Base-by-base conservation (phyloP, 2,888 invertebrate species). In the Brachyopa scutellaris region DNA sequence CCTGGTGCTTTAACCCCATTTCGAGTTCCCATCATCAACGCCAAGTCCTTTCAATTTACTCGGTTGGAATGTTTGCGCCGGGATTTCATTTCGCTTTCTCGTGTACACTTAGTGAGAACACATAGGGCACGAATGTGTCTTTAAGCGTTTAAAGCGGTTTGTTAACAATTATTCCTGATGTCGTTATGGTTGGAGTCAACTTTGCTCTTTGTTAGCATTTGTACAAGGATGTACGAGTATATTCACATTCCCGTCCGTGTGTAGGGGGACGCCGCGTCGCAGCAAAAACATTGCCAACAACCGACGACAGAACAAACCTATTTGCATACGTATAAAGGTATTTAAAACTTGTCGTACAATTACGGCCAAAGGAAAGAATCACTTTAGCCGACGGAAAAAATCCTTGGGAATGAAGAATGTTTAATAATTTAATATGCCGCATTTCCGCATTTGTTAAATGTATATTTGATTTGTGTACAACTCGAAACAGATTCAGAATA, bases 101-200 rank as follows among this genome's bases (percentile, higher is more conserved):
- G 57, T 45, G 42, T 59, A 29, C 19, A 3, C 26, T 5, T 26
- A 21, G 45, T 64, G 33, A 47, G 36, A 69, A 67, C 51, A 33
- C 47, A 64, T 45, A 66, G 45, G 59, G 70, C 69, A 66, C 15
- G 57, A 66, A 70, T 77, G 77, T 82, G 64, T 70, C 76, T 82
- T 82, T 77, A 82, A 82, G 29, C 70, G 61, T 72, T 82, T 82
- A 77, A 82, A 82, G 72, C 66, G 77, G 82, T 82, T 82, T 82
- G 82, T 82, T 82, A 82, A 82, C 82, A 82, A 82, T 82, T 82
- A 77, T 82, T 82, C 59, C 61, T 66, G 61, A 72, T 82, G 82
- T 82, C 82, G 82, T 77, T 77, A 77, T 82, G 77, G 70, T 61
- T 59, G 53, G 53, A 70, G 64, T 82, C 64, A 76, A 76, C 76